Percentiles rank a stretch among this genome's conserved stretches.
These are phyloP conservation scores for Theonella swinhoei DNA, from an alignment of 37 sponge, comb jelly and placozoan species.

Conservation along the genomic window DNA sequence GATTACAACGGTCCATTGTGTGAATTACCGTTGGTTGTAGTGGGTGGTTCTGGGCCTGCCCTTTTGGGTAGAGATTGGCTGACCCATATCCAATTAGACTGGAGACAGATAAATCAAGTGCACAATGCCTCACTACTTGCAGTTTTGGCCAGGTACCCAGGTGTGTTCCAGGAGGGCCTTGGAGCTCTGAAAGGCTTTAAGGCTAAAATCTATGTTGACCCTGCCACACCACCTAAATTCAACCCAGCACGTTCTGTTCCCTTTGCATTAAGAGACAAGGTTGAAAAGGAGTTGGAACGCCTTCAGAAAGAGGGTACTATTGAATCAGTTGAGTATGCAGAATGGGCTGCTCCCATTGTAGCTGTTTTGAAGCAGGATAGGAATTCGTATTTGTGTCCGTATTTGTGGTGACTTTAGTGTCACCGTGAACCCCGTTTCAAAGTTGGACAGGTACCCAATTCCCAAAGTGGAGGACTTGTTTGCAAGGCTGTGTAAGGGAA, in stretches of 20 bases:
- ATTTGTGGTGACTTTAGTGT: slow-evolving; percentile 26
- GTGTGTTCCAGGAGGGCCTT: slow-evolving; percentile 2
- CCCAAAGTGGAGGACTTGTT: slow-evolving; percentile 22
- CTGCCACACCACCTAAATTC: background rate
- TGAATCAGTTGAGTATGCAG: slow-evolving; percentile 6
- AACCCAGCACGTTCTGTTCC: slow-evolving; percentile 15
- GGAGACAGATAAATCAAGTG: background rate
- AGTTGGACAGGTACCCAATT: slow-evolving; percentile 19
- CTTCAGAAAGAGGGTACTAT: slow-evolving; percentile 9
- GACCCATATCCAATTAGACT: background rate
- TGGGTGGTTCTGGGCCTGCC: background rate
- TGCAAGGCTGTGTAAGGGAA: background rate
- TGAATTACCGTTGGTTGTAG: background rate
- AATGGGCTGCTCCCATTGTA: slow-evolving; percentile 31
- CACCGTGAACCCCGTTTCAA: slow-evolving; percentile 8
- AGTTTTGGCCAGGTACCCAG: background rate
- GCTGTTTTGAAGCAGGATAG: background rate
- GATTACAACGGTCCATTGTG: background rate
- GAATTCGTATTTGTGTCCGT: background rate
- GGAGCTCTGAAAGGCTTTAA: slow-evolving; percentile 1
- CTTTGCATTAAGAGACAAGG: background rate
- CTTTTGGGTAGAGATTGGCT: background rate
- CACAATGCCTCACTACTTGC: background rate
- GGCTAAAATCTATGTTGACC: slow-evolving; percentile 8
- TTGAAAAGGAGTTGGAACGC: slow-evolving; percentile 4